A percentile compares a stretch with the other conserved stretches of the same genome.
phyloP scores from a whole-genome alignment of 2,888 invertebrate species.

The Perizoma affinitatum region DNA sequence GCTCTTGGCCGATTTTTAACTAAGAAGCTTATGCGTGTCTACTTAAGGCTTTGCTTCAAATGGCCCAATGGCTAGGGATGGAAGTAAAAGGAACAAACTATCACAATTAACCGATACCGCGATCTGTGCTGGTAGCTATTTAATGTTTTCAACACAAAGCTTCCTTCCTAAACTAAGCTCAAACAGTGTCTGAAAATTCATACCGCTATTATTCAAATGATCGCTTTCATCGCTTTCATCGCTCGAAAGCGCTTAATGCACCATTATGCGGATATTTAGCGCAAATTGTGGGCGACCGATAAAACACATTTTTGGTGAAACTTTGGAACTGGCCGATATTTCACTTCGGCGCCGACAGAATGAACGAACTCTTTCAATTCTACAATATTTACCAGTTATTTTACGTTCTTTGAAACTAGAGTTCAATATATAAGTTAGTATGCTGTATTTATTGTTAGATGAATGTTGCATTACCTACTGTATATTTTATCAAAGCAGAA shows the following conservation, averaged over 20 bases:
- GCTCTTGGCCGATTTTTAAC: too few relatives aligned
- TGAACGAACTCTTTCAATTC: neutral
- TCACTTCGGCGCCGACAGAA: neutral
- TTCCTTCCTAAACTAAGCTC: conserved; percentile 4
- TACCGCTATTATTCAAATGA: conserved; percentile 21
- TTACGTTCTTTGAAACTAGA: neutral
- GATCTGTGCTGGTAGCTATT: too few relatives aligned
- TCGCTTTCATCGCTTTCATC: conserved; percentile 11
- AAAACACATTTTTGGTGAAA: conserved; percentile 21
- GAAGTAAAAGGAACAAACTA: too few relatives aligned
- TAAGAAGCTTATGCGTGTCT: too few relatives aligned
- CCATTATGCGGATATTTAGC: conserved; percentile 24
- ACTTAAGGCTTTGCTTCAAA: too few relatives aligned
- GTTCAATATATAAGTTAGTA: neutral
- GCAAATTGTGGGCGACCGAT: conserved; percentile 25
- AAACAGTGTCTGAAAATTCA: conserved; percentile 9
- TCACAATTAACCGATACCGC: too few relatives aligned
- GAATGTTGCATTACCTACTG: too few relatives aligned
- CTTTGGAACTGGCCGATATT: conserved; percentile 10
- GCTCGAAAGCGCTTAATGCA: conserved; percentile 30
- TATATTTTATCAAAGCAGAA: too few relatives aligned
- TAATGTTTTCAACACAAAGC: neutral
- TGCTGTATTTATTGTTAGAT: neutral
- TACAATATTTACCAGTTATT: neutral
- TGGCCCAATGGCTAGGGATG: too few relatives aligned